Evolutionary conservation across 2,888 invertebrate species (phyloP).

Genomic region (Pollenia griseotomentosa): DNA sequence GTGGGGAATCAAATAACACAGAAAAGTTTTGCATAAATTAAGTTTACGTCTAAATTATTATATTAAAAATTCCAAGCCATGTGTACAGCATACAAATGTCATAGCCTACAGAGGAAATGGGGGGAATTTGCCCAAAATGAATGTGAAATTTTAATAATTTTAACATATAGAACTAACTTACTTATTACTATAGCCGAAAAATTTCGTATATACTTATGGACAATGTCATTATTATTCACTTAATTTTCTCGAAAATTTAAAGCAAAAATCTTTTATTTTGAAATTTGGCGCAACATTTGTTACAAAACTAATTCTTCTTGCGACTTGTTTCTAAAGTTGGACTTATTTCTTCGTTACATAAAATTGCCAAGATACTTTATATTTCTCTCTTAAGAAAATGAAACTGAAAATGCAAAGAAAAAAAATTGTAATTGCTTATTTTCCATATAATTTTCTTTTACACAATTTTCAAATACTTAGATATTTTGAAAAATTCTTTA

Average conservation of each 20-base stretch:
- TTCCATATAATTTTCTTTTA: constrained; percentile 33
- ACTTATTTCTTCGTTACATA: constrained; percentile 28
- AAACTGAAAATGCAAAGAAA: constrained; percentile 31
- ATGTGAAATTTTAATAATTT: constrained; percentile 49
- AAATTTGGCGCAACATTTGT: constrained; percentile 63
- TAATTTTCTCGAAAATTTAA: constrained; percentile 17
- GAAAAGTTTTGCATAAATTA: constrained; percentile 32
- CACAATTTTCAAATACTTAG: constrained; percentile 29
- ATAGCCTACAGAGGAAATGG: constrained; percentile 4
- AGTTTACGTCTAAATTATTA: constrained; percentile 14
- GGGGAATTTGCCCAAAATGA: not conserved
- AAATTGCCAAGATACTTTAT: constrained; percentile 23
- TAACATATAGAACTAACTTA: constrained; percentile 1
- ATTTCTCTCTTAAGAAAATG: constrained; percentile 9
- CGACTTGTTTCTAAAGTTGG: constrained; percentile 42
- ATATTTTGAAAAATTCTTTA: constrained; percentile 58
- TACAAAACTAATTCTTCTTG: constrained; percentile 40
- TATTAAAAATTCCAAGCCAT: constrained; percentile 31
- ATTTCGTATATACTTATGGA: constrained; percentile 2
- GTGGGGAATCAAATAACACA: not conserved
- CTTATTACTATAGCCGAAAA: constrained; percentile 2
- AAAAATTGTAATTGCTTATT: constrained; percentile 55
- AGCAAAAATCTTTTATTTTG: constrained; percentile 8
- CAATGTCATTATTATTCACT: constrained; percentile 56
- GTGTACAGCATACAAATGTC: constrained; percentile 38